phyloP scores from a whole-genome alignment of 2,888 invertebrate genomes.

The Tipula vernalis region DNA sequence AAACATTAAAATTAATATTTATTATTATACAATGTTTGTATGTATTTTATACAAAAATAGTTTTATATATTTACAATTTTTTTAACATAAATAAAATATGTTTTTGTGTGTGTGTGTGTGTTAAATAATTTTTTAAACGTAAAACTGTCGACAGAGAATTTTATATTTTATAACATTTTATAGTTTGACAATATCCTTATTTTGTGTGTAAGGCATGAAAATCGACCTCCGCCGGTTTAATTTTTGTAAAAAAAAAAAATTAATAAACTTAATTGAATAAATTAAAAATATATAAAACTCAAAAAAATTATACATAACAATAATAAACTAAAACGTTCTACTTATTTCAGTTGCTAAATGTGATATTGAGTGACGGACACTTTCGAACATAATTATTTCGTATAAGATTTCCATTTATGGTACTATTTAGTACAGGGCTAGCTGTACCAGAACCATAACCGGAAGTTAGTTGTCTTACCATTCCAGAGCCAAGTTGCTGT shows the following conservation, averaged over 20 bases:
- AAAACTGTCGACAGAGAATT: slow-evolving; percentile 7
- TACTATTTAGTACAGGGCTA: slow-evolving; percentile 44
- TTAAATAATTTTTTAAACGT: neutral
- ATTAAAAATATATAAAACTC: neutral
- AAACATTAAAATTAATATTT: neutral
- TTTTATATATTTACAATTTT: neutral
- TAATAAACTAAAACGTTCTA: neutral
- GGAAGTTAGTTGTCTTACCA: slow-evolving; percentile 73
- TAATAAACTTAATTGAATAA: neutral
- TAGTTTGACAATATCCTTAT: neutral
- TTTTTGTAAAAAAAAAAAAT: neutral
- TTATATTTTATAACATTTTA: neutral
- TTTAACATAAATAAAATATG: neutral
- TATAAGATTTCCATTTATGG: slow-evolving; percentile 41
- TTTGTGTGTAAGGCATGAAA: neutral
- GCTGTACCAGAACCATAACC: slow-evolving; percentile 45
- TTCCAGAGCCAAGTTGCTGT: slow-evolving; percentile 83
- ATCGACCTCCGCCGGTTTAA: slow-evolving; percentile 8
- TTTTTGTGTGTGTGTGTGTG: neutral
- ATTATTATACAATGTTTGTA: neutral
- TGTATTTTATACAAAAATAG: neutral
- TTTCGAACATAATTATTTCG: slow-evolving; percentile 49
- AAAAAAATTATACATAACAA: neutral
- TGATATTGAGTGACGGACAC: slow-evolving; percentile 64
- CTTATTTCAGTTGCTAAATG: slow-evolving; percentile 43